Evolutionary conservation across 2,113 vertebrate genomes (phyloP).

Genomic region (Lichenostomus cassidix): DNA sequence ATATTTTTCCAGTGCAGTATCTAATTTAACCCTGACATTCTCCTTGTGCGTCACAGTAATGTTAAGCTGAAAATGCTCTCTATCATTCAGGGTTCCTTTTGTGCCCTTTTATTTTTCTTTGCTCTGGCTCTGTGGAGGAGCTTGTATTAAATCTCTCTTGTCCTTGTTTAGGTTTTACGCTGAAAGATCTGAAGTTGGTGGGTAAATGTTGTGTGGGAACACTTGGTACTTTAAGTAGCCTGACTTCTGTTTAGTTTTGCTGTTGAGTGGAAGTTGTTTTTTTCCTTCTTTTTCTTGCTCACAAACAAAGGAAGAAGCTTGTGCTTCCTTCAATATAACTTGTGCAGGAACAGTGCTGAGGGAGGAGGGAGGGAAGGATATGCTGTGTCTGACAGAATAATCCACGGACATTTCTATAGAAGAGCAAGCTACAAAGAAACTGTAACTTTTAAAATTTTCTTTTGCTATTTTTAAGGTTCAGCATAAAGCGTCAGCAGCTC

Average conservation of each 20-base stretch:
- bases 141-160: constrained; percentile 43
- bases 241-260: constrained; percentile 63
- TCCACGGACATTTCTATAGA: background rate
- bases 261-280: constrained; percentile 56
- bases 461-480: background rate
- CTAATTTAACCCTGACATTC: constrained; percentile 52
- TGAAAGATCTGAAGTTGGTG: constrained; percentile 72
- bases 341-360: constrained; percentile 30
- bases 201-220: constrained; percentile 71
- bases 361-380: constrained; percentile 29
- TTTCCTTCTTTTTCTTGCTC: constrained; percentile 52
- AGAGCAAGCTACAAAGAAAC: background rate
- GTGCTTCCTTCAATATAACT: constrained; percentile 63
- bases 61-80: background rate
- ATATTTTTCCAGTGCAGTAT: background rate
- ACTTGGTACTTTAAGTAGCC: constrained; percentile 58
- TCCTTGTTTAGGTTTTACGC: constrained; percentile 41
- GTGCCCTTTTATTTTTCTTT: constrained; percentile 20
- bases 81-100: background rate
- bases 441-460: background rate
- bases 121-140: background rate
- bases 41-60: background rate
- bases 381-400: background rate
- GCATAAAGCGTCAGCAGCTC: background rate
- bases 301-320: constrained; percentile 76